phyloP scores from a whole-genome alignment of 2,888 invertebrate genomes.

The Xanthorhoe designata region DNA sequence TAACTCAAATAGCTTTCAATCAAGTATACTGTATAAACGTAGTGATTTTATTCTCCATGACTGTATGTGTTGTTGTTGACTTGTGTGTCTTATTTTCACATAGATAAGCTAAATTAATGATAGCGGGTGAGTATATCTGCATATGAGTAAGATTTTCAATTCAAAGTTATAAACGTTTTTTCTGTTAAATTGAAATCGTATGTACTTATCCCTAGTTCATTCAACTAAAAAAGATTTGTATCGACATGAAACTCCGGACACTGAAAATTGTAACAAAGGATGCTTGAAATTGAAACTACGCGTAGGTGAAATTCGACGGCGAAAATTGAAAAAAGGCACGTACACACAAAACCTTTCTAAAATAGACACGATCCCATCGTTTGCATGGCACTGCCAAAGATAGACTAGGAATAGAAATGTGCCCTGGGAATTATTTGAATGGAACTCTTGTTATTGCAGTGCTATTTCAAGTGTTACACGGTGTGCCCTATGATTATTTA shows the following conservation, averaged over 20 bases:
- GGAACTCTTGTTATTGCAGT: neutral
- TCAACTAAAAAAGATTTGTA: neutral
- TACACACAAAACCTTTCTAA: neutral
- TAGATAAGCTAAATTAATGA: no score
- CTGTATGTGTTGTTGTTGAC: no score
- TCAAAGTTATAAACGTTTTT: neutral
- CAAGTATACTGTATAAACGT: no score
- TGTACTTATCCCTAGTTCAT: neutral
- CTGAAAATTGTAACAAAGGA: neutral
- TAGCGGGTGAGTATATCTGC: no score
- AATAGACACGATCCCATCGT: neutral
- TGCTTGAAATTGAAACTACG: neutral
- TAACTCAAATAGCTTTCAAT: no score
- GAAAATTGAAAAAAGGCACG: neutral
- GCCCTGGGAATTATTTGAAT: neutral
- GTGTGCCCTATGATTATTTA: no score
- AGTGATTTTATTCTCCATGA: no score
- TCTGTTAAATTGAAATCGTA: neutral
- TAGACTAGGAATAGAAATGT: neutral
- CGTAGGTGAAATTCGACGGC: neutral
- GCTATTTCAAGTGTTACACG: neutral
- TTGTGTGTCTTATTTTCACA: no score
- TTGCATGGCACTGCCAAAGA: conserved; percentile 1
- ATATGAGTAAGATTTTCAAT: no score
- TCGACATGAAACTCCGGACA: neutral